Conservation (phyloP, 2,888 invertebrate species). For the Eristalinus sepulchralis region DNA sequence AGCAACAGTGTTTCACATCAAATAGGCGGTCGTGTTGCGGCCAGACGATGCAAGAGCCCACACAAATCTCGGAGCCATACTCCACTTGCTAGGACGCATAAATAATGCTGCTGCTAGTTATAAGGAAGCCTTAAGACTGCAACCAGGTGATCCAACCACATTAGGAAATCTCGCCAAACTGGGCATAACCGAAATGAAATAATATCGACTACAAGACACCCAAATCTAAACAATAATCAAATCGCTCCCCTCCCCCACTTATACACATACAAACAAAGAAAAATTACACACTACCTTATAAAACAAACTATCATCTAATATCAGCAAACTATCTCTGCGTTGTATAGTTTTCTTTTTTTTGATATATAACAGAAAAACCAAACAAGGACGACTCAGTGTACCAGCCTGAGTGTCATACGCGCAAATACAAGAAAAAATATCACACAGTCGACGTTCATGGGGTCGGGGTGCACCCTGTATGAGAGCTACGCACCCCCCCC, state of each 20-base stretch:
- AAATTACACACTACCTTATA: constrained; percentile 38
- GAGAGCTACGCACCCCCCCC: constrained; percentile 15
- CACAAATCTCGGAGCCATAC: constrained; percentile 96
- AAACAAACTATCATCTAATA: constrained; percentile 62
- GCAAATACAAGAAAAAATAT: constrained; percentile 25
- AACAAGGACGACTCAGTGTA: constrained; percentile 16
- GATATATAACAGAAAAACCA: constrained; percentile 35
- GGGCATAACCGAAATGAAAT: constrained; percentile 78
- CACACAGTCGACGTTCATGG: constrained; percentile 50
- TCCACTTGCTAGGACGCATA: constrained; percentile 95
- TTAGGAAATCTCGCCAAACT: constrained; percentile 92
- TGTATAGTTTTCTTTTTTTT: constrained; percentile 60
- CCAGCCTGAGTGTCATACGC: constrained; percentile 29
- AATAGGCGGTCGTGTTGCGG: constrained; percentile 80
- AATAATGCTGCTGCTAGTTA: constrained; percentile 93
- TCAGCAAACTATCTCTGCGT: constrained; percentile 64
- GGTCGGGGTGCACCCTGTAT: constrained; percentile 14
- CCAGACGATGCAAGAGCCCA: constrained; percentile 93
- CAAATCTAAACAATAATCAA: constrained; percentile 52
- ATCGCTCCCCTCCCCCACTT: constrained; percentile 44
- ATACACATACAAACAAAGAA: constrained; percentile 36
- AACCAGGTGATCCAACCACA: constrained; percentile 94
- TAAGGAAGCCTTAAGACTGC: constrained; percentile 90
- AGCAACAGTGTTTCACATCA: neutral
- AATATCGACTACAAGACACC: constrained; percentile 36